Evolutionary conservation across 2,888 invertebrate genomes (phyloP), one percentile per base, ranked within the genome.

Genomic region (Zonitis immaculata): DNA sequence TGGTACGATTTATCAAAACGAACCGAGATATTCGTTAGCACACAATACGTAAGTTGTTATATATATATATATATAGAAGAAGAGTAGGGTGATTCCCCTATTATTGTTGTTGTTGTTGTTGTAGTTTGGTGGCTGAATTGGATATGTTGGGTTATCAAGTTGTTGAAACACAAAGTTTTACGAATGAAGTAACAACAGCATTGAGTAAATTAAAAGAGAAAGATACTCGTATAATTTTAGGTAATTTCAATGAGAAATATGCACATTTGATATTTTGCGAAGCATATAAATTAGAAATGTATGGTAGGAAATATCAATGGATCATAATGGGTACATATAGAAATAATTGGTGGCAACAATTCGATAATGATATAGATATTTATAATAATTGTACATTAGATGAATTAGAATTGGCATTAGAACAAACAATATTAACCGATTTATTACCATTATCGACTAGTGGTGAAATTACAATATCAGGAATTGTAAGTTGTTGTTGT

Each of bases 1-100:
- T 28, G 98, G 96, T 1, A 98, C 97, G 1, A 87, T 99, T 58
- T 98, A 95, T 74, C 96, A 96, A 76, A 96, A 96, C 73, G 91
- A 95, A 67, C 95, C 95, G 0, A 79, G 95, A 75, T 95, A 95
- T 74, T 91, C 95, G 3, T 77, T 96, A 79, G 75, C 76, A 0
- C 76, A 76, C 54, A 76, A 76, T 60, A 71, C 74, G 91, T 91
- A 74, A 82, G 82, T 32, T 16, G 12, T 9, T 12, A 39, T 18
- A 32, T n/a, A n/a, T n/a, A n/a, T n/a, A n/a, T n/a, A n/a, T n/a
- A n/a, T n/a, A n/a, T n/a, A n/a, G n/a, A n/a, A n/a, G n/a, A n/a
- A n/a, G n/a, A n/a, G n/a, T n/a, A n/a, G n/a, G n/a, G n/a, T n/a
- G n/a, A n/a, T n/a, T n/a, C n/a, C n/a, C n/a, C n/a, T n/a, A n/a